Evolutionary conservation across 2,888 invertebrate genomes (phyloP).

Genomic region (Drosophila bunnanda): DNA sequence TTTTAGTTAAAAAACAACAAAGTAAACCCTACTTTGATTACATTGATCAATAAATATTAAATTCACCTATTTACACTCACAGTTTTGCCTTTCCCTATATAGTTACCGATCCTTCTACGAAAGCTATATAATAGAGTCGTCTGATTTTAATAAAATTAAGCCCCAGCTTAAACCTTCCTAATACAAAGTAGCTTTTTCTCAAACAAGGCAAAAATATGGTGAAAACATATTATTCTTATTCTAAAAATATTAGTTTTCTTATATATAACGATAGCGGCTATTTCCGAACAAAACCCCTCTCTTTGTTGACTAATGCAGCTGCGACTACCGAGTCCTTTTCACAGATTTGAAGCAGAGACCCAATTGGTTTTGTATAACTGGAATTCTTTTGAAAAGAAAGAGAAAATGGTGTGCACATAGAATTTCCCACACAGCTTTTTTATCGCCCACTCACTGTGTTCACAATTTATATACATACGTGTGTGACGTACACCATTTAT

Average conservation of each 20-base stretch:
- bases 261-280: neutral
- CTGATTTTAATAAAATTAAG: too few relatives aligned
- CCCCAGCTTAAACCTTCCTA: too few relatives aligned
- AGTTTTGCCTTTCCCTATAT: too few relatives aligned
- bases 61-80: too few relatives aligned
- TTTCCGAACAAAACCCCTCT: neutral
- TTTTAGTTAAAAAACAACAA: too few relatives aligned
- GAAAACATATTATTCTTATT: neutral
- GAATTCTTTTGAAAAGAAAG: neutral
- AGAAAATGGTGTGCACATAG: neutral
- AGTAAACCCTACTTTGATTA: too few relatives aligned
- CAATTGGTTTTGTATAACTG: neutral
- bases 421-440: neutral
- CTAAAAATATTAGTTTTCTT: neutral
- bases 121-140: too few relatives aligned
- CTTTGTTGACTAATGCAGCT: conserved; percentile 3
- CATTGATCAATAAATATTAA: too few relatives aligned
- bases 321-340: neutral
- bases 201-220: too few relatives aligned
- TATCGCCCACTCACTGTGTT: conserved; percentile 3
- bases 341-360: conserved; percentile 1
- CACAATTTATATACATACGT: neutral
- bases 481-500: conserved; percentile 8
- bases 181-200: too few relatives aligned
- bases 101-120: too few relatives aligned